Evolutionary conservation across 2,888 invertebrate genomes (phyloP).

Genomic region (Volucella inflata): DNA sequence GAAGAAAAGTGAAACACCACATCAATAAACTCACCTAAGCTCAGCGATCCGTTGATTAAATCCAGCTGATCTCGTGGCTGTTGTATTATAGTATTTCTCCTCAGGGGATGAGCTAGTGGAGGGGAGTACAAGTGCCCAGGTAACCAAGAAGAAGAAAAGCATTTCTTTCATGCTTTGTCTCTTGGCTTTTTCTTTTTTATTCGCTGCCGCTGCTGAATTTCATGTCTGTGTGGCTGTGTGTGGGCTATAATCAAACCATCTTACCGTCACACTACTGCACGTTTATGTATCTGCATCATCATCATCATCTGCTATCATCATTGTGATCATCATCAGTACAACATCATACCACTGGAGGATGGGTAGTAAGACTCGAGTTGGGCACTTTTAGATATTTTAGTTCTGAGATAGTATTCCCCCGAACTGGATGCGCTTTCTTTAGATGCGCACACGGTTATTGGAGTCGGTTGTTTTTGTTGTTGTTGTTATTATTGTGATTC

Average conservation of each 20-base stretch:
- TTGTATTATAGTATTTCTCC: conserved; percentile 26
- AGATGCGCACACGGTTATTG: conserved; percentile 72
- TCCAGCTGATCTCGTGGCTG: conserved; percentile 60
- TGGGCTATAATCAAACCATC: conserved; percentile 68
- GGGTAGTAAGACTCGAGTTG: conserved; percentile 74
- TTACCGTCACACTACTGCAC: conserved; percentile 66
- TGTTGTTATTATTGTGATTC: not conserved
- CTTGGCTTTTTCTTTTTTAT: conserved; percentile 55
- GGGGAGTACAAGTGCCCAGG: not conserved
- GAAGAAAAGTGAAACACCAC: conserved; percentile 73
- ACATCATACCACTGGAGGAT: conserved; percentile 50
- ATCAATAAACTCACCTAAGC: conserved; percentile 64
- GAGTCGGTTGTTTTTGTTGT: conserved; percentile 54
- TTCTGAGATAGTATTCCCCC: conserved; percentile 82
- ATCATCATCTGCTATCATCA: conserved; percentile 47
- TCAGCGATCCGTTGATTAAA: conserved; percentile 71
- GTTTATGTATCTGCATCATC: conserved; percentile 61
- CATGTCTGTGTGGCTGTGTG: conserved; percentile 44
- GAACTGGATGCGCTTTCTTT: conserved; percentile 79
- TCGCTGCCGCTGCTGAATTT: conserved; percentile 39
- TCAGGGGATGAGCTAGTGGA: not conserved
- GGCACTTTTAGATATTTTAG: conserved; percentile 80
- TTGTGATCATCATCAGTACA: conserved; percentile 7
- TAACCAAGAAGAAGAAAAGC: conserved; percentile 12
- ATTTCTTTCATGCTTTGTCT: conserved; percentile 68